Conservation (phyloP, 2,888 invertebrate species). For the Tipula vernalis region DNA sequence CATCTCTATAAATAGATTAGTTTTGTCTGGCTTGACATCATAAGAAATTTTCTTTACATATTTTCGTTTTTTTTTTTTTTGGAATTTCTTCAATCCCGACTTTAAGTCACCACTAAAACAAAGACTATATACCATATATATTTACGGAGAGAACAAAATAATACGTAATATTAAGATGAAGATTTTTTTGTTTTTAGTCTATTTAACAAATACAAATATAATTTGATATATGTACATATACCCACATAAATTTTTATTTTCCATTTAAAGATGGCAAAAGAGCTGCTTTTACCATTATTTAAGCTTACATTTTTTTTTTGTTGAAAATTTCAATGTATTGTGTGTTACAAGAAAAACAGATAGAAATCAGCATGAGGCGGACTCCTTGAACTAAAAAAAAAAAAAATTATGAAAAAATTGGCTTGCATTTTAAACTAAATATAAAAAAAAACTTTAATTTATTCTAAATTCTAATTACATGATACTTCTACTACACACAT, state of each 20-base stretch:
- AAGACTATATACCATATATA: background rate
- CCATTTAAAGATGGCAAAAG: background rate
- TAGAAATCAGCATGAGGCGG: background rate
- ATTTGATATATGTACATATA: background rate
- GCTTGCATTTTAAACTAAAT: background rate
- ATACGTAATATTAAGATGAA: background rate
- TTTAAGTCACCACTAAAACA: slow-evolving; percentile 4
- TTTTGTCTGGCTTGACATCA: background rate
- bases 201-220: background rate
- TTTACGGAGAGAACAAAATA: background rate
- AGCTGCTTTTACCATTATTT: background rate
- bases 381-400: slow-evolving; percentile 4
- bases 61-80: background rate
- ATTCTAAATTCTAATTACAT: background rate
- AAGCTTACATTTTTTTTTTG: background rate
- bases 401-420: background rate
- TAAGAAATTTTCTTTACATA: background rate
- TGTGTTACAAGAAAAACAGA: slow-evolving; percentile 4
- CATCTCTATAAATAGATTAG: background rate
- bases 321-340: background rate
- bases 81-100: background rate
- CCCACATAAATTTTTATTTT: background rate
- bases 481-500: background rate
- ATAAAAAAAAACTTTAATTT: background rate
- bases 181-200: background rate